phyloP scores from a whole-genome alignment of 1,140 invertebrate species.

The Cheumatopsyche charites region DNA sequence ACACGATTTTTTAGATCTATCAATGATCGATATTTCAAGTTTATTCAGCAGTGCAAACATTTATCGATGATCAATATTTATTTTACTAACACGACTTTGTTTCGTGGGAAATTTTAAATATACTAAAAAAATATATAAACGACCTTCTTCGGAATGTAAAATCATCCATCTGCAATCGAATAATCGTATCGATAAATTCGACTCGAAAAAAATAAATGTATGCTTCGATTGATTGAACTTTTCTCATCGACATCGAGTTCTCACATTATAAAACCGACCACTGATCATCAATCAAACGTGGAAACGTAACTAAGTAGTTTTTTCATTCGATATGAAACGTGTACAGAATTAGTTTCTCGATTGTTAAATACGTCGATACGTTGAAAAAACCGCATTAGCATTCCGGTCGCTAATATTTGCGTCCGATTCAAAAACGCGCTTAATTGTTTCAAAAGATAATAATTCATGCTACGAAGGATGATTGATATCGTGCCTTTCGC shows the following conservation, averaged over 20 bases:
- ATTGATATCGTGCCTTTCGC: neutral
- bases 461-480: neutral
- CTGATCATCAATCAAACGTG: neutral
- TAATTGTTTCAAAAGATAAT: neutral
- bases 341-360: neutral
- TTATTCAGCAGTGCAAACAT: neutral
- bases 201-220: no score
- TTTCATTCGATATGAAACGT: neutral
- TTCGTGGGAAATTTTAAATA: no score
- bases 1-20: neutral
- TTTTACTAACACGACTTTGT: no score
- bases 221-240: no score
- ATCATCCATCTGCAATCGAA: no score
- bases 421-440: neutral
- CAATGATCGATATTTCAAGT: neutral
- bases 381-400: neutral
- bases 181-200: no score
- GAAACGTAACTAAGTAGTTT: neutral
- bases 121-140: no score
- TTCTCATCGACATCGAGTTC: no score
- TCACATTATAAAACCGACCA: no score
- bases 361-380: neutral
- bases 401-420: slow-evolving; percentile 1
- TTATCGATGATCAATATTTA: neutral
- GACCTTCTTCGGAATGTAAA: no score